Conservation (phyloP, 2,888 invertebrate species). For the Merodon equestris region DNA sequence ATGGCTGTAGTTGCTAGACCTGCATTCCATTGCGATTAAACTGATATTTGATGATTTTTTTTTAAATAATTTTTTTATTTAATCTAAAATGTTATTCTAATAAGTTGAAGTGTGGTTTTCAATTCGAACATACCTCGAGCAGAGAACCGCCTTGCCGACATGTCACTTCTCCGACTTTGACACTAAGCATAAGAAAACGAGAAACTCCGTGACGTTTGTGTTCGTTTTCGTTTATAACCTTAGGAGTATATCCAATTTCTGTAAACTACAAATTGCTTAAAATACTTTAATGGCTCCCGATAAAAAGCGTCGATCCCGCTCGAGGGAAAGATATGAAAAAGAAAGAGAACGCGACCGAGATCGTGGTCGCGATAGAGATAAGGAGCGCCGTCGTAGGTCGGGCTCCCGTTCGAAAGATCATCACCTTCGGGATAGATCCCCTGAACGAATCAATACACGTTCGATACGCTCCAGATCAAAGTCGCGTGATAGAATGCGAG, state of each 20-base stretch:
- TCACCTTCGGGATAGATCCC: slow-evolving; percentile 70
- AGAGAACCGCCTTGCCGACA: too few species aligned
- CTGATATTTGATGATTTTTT: too few species aligned
- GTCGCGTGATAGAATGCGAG: slow-evolving; percentile 45
- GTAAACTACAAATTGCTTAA: background rate
- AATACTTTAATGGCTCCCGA: slow-evolving; percentile 78
- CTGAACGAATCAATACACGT: slow-evolving; percentile 33
- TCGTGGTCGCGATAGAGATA: slow-evolving; percentile 74
- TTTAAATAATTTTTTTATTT: too few species aligned
- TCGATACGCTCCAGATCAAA: slow-evolving; percentile 55
- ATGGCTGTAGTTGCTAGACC: too few species aligned
- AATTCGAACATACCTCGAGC: too few species aligned
- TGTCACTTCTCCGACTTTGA: too few species aligned
- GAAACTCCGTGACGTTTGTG: slow-evolving; percentile 17
- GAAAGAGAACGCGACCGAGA: slow-evolving; percentile 71
- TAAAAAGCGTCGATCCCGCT: slow-evolving; percentile 80
- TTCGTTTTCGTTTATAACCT: slow-evolving; percentile 10
- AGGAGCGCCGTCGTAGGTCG: slow-evolving; percentile 72
- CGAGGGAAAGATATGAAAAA: slow-evolving; percentile 76
- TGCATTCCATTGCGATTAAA: too few species aligned
- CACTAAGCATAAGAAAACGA: too few species aligned
- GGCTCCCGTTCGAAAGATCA: slow-evolving; percentile 74
- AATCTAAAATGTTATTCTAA: too few species aligned
- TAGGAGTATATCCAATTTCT: background rate
- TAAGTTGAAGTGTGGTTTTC: too few species aligned